Evolutionary conservation across 2,113 vertebrate genomes (phyloP).

Genomic region (Oenanthe melanoleuca): DNA sequence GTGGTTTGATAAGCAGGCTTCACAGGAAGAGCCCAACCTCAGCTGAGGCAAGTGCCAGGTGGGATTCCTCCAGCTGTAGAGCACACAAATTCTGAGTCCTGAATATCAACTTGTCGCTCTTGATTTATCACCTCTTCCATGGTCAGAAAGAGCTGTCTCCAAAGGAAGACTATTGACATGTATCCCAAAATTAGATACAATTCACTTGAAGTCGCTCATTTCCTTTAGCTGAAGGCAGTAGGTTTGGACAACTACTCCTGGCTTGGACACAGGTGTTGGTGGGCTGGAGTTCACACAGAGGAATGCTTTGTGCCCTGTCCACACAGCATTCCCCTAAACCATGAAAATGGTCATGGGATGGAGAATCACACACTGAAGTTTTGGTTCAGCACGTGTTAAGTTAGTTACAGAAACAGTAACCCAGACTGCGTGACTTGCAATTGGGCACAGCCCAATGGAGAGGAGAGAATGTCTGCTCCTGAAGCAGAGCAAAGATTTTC

Average conservation of each 20-base stretch:
- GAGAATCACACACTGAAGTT: background rate
- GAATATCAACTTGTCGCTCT: background rate
- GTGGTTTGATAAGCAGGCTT: background rate
- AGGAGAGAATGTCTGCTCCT: background rate
- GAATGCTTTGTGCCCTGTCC: background rate
- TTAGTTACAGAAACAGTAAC: background rate
- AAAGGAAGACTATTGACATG: background rate
- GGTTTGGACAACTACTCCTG: background rate
- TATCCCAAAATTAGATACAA: background rate
- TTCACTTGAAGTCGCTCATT: background rate
- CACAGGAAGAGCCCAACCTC: background rate
- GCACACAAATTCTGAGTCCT: background rate
- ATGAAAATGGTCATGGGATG: background rate
- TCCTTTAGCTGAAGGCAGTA: background rate
- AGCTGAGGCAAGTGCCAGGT: background rate
- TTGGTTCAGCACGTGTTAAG: background rate
- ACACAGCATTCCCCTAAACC: background rate
- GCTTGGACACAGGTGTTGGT: background rate
- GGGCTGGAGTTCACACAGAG: background rate
- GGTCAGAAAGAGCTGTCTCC: background rate
- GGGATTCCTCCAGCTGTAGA: background rate
- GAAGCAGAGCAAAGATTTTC: background rate
- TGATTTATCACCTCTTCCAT: background rate
- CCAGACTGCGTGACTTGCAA: background rate
- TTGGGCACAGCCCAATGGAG: background rate